Conservation (phyloP, 2,888 invertebrate species). For the Nineta flava region DNA sequence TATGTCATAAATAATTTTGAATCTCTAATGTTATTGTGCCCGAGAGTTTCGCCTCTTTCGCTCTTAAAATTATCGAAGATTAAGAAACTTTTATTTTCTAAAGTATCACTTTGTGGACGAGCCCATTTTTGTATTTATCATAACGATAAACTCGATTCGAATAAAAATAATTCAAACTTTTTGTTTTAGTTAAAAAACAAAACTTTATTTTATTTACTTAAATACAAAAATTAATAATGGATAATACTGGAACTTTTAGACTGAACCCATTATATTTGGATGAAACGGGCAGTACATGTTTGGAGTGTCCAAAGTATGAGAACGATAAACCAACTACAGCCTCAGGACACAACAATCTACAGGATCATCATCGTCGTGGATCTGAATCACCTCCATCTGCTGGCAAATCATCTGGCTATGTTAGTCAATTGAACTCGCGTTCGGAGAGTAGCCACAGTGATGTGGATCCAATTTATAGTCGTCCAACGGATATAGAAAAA, state of each 20-base stretch:
- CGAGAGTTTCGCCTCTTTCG: no score
- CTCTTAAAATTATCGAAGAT: no score
- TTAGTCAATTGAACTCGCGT: constrained; percentile 19
- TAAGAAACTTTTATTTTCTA: no score
- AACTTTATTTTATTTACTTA: no score
- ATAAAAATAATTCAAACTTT: no score
- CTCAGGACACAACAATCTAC: background rate
- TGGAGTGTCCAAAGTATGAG: background rate
- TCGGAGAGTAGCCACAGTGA: constrained; percentile 16
- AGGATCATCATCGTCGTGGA: background rate
- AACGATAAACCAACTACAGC: background rate
- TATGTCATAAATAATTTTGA: no score
- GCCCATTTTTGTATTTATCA: no score
- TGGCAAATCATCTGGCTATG: constrained; percentile 27
- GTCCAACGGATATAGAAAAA: constrained; percentile 6
- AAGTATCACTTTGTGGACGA: no score
- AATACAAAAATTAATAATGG: no score
- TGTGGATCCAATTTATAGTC: constrained; percentile 15
- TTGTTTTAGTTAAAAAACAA: no score
- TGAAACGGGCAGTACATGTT: constrained; percentile 9
- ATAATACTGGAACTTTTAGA: constrained; percentile 17
- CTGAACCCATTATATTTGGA: constrained; percentile 27
- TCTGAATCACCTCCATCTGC: constrained; percentile 15
- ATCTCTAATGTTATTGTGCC: no score
- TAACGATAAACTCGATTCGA: no score